Base-by-base conservation (phyloP, 92 coral and sea anemone species). In the Micromussa lordhowensis region DNA sequence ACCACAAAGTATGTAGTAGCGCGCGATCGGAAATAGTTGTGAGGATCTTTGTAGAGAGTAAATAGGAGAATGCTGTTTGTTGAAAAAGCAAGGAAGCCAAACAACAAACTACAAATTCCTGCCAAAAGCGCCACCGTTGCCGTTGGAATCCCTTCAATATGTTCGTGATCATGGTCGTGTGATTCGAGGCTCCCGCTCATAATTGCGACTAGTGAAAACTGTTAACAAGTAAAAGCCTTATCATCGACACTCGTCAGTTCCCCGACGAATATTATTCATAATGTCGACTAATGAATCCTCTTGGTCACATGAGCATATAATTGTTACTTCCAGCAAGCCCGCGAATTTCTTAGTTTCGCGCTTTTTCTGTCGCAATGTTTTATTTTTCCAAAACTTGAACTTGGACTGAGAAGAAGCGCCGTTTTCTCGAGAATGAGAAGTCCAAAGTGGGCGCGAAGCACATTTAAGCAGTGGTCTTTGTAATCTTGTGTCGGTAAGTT, bases 41-140 rank as follows among this genome's bases (percentile, higher is more conserved):
- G 79, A 2, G 96, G 96, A 75, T 94, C 96, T 79, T 80, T 92
- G 91, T 68, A 84, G 3, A 94, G 72, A 12, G 94, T 91, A 26
- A 92, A 75, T 16, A 96, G 92, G 69, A 96, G 92, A 26, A 96
- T 82, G 24, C 94, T 83, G 83, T 96, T 96, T 31, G 91, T 89
- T 59, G 82, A 34, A 18, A 84, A 82, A 3, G 96, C 91, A 38
- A 83, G 59, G 12, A 83, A 49, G 1, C 96, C 96, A 82, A 94
- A 80, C 6, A 92, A 35, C 22, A 85, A 71, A 22, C 96, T 96
- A 28, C 89, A 87, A 68, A 96, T 78, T 73, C 91, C 95, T 68
- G 91, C 83, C 15, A 86, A 58, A 3, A 89, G 73, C 3, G 83
- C 88, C 17, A 91, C 76, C n/a, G 76, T 38, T 54, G 79, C 87